Conservation (phyloP, 2,888 invertebrate species). For the Eristalinus sepulchralis region DNA sequence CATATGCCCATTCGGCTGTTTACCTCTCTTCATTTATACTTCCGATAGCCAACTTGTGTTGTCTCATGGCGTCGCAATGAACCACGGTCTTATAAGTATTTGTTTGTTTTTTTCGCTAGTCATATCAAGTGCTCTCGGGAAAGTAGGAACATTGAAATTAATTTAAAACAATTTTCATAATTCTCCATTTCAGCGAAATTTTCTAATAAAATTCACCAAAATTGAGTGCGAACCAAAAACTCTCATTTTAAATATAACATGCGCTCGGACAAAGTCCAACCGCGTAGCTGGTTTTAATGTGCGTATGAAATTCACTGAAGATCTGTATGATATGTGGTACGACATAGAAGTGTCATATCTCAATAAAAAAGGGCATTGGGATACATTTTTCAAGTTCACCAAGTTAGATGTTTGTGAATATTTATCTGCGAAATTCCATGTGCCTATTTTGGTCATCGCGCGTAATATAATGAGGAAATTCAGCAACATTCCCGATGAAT, state of each 20-base stretch:
- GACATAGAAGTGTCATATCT: slow-evolving; percentile 3
- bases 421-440: slow-evolving; percentile 28
- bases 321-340: slow-evolving; percentile 38
- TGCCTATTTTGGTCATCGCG: slow-evolving; percentile 24
- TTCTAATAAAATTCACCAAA: slow-evolving; percentile 21
- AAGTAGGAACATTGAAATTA: neutral
- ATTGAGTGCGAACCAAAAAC: slow-evolving; percentile 9
- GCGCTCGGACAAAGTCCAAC: slow-evolving; percentile 42
- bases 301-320: slow-evolving; percentile 6
- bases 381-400: slow-evolving; percentile 38
- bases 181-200: slow-evolving; percentile 31
- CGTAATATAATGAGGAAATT: slow-evolving; percentile 46
- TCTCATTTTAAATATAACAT: slow-evolving; percentile 20
- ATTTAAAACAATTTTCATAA: neutral
- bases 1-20: too few species aligned
- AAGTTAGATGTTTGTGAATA: slow-evolving; percentile 52
- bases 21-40: too few species aligned
- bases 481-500: slow-evolving; percentile 51
- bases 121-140: neutral
- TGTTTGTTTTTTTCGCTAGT: neutral
- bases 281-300: slow-evolving; percentile 33
- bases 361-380: slow-evolving; percentile 16
- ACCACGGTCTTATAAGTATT: too few species aligned
- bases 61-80: too few species aligned
- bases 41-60: too few species aligned